Evolutionary conservation across 2,113 vertebrate species (phyloP), one percentile per base, ranked within the genome.

Genomic region (Macquaria ambigua): DNA sequence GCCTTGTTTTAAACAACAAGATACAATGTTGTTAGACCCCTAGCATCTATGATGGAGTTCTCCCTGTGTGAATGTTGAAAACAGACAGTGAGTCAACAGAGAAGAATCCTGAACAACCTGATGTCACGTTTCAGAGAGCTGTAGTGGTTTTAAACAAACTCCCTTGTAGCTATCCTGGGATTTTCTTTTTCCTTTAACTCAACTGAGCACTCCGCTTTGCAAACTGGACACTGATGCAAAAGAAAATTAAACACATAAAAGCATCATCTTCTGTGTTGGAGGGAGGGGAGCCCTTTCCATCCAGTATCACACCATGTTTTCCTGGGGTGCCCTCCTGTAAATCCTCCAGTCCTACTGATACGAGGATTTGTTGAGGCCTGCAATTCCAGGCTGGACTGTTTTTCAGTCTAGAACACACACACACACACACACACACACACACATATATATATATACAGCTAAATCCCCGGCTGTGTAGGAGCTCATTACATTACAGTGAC

Each of bases 401-500:
- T 80, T 74, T 50, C 37, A 34, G 37, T 71, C 23, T 52, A 39
- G 39, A 52, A 75, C 15, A 6, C 50, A 55, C 41, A 48, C 16
- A 37, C 37, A 43, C 59, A 28, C 62, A 31, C 43, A 37, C 25
- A 84, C 63, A 55, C 64, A 53, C 21, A 53, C 18, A 28, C 52
- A 43, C 59, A 56, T n/a, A 34, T 48, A 41, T 41, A 14, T 8
- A 43, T 18, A 28, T 16, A 5, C 1, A 63, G 21, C 61, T 31
- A 86, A 87, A 90, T 87, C 84, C 77, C 74, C 0, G 34, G 52
- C 77, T 59, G 71, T 63, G 43, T 41, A 76, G 56, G 69, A 90
- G 74, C 69, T 81, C 82, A 89, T 90, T 85, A 89, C 84, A 71
- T 74, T 69, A 82, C 79, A 87, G 75, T 21, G 77, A 56, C 50